These are phyloP conservation scores for Leptopilina boulardi DNA, from an alignment of 1,140 invertebrate genomes.

Conservation along the genomic window DNA sequence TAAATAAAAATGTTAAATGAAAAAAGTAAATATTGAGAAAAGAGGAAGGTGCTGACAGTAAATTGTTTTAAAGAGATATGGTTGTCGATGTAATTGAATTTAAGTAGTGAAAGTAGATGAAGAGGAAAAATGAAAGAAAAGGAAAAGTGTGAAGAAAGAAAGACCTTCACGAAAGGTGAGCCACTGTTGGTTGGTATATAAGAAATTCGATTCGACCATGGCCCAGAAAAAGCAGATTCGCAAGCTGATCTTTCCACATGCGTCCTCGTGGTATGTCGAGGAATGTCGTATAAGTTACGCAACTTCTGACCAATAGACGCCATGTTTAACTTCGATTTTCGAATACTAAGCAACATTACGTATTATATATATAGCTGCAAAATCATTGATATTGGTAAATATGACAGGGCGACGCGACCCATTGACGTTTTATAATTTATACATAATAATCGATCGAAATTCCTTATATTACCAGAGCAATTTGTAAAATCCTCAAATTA, in stretches of 20 bases:
- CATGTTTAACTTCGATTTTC: slow-evolving; percentile 57
- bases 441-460: not conserved
- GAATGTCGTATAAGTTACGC: slow-evolving; percentile 55
- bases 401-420: not conserved
- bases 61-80: not conserved
- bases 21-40: slow-evolving; percentile 7
- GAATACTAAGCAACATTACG: slow-evolving; percentile 59
- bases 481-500: not conserved
- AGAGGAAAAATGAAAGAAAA: slow-evolving; percentile 24
- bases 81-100: not conserved
- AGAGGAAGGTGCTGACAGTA: not conserved
- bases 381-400: slow-evolving; percentile 42
- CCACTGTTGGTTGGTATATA: not conserved
- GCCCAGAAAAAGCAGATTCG: slow-evolving; percentile 56
- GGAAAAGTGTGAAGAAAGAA: slow-evolving; percentile 27
- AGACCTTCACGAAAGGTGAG: slow-evolving; percentile 18
- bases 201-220: slow-evolving; percentile 54
- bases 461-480: not conserved
- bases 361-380: not conserved
- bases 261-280: slow-evolving; percentile 48
- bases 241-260: slow-evolving; percentile 55
- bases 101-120: not conserved
- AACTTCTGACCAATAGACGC: slow-evolving; percentile 43
- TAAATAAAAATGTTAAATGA: not conserved
- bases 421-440: not conserved